Conservation (phyloP, 2,797 vertebrate genomes). For the Eleutherodactylus coqui region DNA sequence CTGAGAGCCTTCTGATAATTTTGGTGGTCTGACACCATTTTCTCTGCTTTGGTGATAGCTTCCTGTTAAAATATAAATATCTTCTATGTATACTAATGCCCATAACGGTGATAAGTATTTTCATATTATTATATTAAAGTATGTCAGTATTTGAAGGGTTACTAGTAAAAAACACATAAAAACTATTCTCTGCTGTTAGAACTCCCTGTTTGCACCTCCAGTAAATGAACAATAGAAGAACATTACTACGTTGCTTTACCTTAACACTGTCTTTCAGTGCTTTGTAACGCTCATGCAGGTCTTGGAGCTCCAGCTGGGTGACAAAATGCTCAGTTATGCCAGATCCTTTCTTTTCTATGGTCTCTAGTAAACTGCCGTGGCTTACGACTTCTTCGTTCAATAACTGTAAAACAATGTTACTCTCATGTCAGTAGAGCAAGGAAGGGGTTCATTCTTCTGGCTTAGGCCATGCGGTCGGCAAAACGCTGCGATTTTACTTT, state of each 20-base stretch:
- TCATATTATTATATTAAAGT: background rate
- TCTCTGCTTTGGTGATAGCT: constrained; percentile 85
- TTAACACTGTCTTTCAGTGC: constrained; percentile 85
- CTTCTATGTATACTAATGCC: background rate
- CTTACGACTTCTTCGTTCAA: constrained; percentile 93
- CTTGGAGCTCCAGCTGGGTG: constrained; percentile 89
- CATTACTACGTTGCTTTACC: constrained; percentile 73
- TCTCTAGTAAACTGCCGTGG: constrained; percentile 88
- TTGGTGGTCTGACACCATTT: constrained; percentile 87
- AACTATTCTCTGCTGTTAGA: background rate
- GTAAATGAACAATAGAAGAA: background rate
- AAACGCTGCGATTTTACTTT: too few species aligned
- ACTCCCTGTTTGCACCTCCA: background rate
- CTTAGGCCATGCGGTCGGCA: too few species aligned
- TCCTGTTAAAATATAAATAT: constrained; percentile 73
- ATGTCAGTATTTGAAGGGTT: background rate
- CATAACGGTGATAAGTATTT: background rate
- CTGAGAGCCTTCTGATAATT: constrained; percentile 91
- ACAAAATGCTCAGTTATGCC: constrained; percentile 90
- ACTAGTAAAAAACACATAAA: background rate
- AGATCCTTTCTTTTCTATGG: constrained; percentile 89
- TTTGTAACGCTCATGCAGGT: constrained; percentile 86
- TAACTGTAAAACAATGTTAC: constrained; percentile 76
- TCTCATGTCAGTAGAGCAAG: background rate
- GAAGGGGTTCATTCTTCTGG: background rate